phyloP scores from a whole-genome alignment of 2,113 vertebrate genomes.

The Aix galericulata region DNA sequence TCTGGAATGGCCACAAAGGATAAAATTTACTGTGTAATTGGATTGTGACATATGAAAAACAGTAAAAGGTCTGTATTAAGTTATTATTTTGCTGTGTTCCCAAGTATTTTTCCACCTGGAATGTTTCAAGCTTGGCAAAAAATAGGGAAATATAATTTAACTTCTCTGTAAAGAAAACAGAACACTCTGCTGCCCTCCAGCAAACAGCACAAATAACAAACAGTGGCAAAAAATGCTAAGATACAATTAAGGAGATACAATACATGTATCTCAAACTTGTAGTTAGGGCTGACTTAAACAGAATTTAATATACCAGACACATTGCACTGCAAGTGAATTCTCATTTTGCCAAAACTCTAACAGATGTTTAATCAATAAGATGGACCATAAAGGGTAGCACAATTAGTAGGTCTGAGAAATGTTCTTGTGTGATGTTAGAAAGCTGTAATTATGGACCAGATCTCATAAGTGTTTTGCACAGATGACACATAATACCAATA shows the following conservation, averaged over 20 bases:
- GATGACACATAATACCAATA: constrained; percentile 61
- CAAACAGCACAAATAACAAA: constrained; percentile 25
- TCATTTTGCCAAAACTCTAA: constrained; percentile 60
- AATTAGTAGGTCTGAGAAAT: constrained; percentile 61
- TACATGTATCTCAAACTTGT: constrained; percentile 46
- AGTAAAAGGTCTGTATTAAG: background rate
- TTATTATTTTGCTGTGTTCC: background rate
- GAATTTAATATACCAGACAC: constrained; percentile 62
- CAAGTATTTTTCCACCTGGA: constrained; percentile 28
- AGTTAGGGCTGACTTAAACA: constrained; percentile 54
- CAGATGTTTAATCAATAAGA: constrained; percentile 72
- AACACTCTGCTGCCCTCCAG: background rate
- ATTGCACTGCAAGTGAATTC: constrained; percentile 53
- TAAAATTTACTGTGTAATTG: constrained; percentile 28
- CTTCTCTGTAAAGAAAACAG: constrained; percentile 16
- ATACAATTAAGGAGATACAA: constrained; percentile 27
- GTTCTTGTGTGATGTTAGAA: constrained; percentile 58
- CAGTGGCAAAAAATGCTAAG: background rate
- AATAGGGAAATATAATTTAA: background rate
- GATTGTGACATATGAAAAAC: constrained; percentile 10
- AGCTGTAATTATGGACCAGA: constrained; percentile 70
- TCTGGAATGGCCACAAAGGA: background rate
- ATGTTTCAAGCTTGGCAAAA: background rate
- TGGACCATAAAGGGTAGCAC: constrained; percentile 58
- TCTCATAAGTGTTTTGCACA: constrained; percentile 67